phyloP scores from a whole-genome alignment of 92 coral and sea anemone genomes.

The Meandrina meandrites region DNA sequence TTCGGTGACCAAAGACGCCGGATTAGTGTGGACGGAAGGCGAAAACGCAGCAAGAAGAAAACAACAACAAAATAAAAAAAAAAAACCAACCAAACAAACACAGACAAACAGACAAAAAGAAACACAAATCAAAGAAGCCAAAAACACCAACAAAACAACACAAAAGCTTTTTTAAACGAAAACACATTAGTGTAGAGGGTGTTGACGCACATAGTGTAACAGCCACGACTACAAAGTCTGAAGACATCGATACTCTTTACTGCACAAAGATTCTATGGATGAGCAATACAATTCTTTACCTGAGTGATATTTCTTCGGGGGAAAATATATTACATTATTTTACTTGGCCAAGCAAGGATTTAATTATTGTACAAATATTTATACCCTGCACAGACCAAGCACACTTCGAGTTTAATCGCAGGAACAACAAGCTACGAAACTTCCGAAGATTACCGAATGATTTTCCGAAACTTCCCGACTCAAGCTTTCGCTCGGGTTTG shows the following conservation, averaged over 20 bases:
- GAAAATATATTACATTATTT: conserved; percentile 26
- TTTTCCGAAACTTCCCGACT: background rate
- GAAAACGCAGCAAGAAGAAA: too few species aligned
- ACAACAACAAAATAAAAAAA: too few species aligned
- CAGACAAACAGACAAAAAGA: too few species aligned
- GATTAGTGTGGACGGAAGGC: too few species aligned
- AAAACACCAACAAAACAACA: too few species aligned
- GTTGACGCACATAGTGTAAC: background rate
- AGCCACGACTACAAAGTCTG: background rate
- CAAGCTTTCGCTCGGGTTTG: background rate
- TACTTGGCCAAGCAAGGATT: conserved; percentile 24
- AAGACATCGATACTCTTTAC: conserved; percentile 5
- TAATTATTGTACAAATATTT: conserved; percentile 1
- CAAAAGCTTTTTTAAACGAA: background rate
- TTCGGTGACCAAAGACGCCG: too few species aligned
- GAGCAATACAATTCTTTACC: conserved; percentile 3
- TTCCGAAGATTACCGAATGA: background rate
- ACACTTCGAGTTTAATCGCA: background rate
- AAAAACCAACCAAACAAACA: too few species aligned
- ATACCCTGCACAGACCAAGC: background rate
- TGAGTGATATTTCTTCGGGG: background rate
- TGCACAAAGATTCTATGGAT: conserved; percentile 23
- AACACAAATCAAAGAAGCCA: too few species aligned
- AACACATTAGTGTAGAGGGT: too few species aligned
- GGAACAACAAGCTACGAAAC: background rate